These are phyloP conservation scores for Hemichromis elongatus DNA, from an alignment of 2,113 vertebrate genomes.

Conservation along the genomic window DNA sequence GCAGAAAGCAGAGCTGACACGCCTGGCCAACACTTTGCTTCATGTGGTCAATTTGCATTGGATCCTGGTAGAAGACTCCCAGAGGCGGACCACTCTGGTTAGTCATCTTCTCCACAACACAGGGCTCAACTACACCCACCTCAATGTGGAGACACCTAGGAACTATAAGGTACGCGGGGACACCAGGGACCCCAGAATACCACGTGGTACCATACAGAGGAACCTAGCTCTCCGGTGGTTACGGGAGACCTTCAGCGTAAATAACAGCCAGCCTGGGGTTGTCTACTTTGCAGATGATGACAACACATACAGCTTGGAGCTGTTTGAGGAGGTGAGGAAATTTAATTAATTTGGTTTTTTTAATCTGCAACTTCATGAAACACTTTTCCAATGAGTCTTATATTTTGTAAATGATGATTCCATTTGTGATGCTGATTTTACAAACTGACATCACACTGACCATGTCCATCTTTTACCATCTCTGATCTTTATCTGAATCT, in stretches of 20 bases:
- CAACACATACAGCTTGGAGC: constrained; percentile 92
- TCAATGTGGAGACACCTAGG: constrained; percentile 82
- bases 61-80: constrained; percentile 90
- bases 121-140: constrained; percentile 87
- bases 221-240: constrained; percentile 91
- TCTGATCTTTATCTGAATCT: not conserved
- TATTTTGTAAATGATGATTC: not conserved
- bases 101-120: constrained; percentile 80
- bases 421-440: accelerated
- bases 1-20: constrained; percentile 93
- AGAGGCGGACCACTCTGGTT: constrained; percentile 77
- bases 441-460: not conserved
- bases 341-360: not conserved
- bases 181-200: constrained; percentile 57
- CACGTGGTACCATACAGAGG: constrained; percentile 87
- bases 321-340: constrained; percentile 89
- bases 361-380: not conserved
- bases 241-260: constrained; percentile 71
- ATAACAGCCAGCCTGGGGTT: constrained; percentile 73
- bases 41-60: constrained; percentile 90
- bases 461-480: not conserved
- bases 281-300: constrained; percentile 97
- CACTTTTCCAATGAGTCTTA: not conserved
- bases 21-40: constrained; percentile 88
- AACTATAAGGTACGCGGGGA: constrained; percentile 75